phyloP scores from a whole-genome alignment of 2,888 invertebrate genomes.

The Atethmia centrago region DNA sequence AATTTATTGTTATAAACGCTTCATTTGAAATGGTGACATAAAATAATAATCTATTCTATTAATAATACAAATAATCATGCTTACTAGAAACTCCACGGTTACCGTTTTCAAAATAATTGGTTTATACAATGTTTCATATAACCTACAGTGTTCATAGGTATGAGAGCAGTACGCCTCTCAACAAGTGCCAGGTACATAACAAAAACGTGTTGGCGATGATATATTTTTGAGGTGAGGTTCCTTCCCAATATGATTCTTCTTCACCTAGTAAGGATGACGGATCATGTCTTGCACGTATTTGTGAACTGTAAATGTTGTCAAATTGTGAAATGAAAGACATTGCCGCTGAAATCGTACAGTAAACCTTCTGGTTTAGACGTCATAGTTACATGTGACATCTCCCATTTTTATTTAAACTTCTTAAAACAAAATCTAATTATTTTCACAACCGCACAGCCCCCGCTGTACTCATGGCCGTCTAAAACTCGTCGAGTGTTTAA shows the following conservation, averaged over 20 bases:
- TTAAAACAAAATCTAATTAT: not conserved
- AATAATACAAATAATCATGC: not conserved
- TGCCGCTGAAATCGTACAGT: not conserved
- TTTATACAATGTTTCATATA: not conserved
- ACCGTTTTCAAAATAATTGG: not conserved
- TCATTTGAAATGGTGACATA: not conserved
- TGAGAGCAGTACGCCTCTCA: not conserved
- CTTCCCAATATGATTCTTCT: too few relatives aligned
- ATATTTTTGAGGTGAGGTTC: not conserved
- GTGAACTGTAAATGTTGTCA: too few relatives aligned
- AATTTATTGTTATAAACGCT: not conserved
- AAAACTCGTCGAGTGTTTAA: conserved; percentile 53
- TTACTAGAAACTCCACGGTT: not conserved
- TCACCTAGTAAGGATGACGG: too few relatives aligned
- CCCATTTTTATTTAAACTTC: not conserved
- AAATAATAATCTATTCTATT: not conserved
- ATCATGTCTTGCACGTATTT: too few relatives aligned
- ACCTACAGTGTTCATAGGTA: not conserved
- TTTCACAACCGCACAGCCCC: not conserved
- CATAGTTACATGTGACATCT: too few relatives aligned
- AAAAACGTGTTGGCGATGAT: not conserved
- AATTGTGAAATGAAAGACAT: not conserved
- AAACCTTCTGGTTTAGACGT: not conserved
- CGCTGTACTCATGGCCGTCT: conserved; percentile 34
- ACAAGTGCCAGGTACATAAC: too few relatives aligned